Conservation (phyloP, 2,888 invertebrate species). For the Ischnus inquisitorius region DNA sequence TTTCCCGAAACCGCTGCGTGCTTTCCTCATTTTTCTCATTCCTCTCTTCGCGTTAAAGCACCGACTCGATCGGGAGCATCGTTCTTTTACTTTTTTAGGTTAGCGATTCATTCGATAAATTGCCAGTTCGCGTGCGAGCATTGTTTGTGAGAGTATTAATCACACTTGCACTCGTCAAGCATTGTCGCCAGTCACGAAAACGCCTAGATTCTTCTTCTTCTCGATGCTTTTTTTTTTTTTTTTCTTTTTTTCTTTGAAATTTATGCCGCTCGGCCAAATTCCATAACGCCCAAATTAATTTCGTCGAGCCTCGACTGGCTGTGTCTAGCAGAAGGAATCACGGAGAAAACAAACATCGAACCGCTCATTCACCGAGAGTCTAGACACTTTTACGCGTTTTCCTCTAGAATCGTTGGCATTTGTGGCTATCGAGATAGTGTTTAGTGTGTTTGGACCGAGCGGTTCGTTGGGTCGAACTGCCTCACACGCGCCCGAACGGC, state of each 20-base stretch:
- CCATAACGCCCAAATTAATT: not conserved
- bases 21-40: conserved; percentile 41
- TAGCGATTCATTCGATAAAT: not conserved
- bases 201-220: too few species aligned
- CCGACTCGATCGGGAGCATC: not conserved
- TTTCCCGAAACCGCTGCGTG: conserved; percentile 38
- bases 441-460: not conserved
- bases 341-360: conserved; percentile 6
- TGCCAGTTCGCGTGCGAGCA: not conserved
- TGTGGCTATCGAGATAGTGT: not conserved
- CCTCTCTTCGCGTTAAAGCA: not conserved
- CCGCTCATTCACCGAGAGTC: conserved; percentile 2
- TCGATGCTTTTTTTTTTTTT: too few species aligned
- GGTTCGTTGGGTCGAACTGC: not conserved
- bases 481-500: not conserved
- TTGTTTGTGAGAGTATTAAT: not conserved
- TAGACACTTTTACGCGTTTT: conserved; percentile 30
- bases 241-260: too few species aligned
- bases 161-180: not conserved
- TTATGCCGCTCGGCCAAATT: too few species aligned
- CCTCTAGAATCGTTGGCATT: conserved; percentile 17
- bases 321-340: conserved; percentile 10
- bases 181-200: not conserved
- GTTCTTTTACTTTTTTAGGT: not conserved
- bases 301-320: not conserved